These are phyloP conservation scores for Eufriesea mexicana DNA, from an alignment of 1,140 invertebrate species.

Conservation along the genomic window DNA sequence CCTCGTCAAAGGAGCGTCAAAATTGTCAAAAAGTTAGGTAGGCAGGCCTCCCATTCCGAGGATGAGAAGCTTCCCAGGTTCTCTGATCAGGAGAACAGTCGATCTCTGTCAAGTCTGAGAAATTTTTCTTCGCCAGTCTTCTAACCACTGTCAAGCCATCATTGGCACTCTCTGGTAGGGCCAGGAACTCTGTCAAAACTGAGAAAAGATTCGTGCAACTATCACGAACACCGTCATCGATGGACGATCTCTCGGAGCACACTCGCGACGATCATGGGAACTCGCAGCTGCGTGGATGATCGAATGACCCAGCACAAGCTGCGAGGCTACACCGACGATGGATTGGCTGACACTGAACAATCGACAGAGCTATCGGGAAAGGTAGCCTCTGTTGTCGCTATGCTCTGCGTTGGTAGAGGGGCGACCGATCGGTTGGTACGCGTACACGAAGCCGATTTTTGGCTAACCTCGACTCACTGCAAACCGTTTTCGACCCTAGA, in stretches of 20 bases:
- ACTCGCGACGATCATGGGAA: background rate
- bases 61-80: no score
- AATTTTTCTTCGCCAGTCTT: background rate
- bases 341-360: constrained; percentile 14
- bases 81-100: no score
- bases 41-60: no score
- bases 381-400: background rate
- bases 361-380: constrained; percentile 1
- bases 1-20: no score
- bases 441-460: background rate
- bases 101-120: no score
- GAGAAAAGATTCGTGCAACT: background rate
- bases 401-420: background rate
- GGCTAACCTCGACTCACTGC: no score
- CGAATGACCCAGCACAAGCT: no score
- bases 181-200: background rate
- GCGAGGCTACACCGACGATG: background rate
- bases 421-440: background rate
- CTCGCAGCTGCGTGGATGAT: background rate
- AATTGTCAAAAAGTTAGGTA: no score
- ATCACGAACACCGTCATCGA: background rate
- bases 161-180: background rate
- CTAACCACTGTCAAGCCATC: background rate
- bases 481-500: no score
- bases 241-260: background rate